phyloP scores from a whole-genome alignment of 2,113 vertebrate species.

The Pimephales promelas region DNA sequence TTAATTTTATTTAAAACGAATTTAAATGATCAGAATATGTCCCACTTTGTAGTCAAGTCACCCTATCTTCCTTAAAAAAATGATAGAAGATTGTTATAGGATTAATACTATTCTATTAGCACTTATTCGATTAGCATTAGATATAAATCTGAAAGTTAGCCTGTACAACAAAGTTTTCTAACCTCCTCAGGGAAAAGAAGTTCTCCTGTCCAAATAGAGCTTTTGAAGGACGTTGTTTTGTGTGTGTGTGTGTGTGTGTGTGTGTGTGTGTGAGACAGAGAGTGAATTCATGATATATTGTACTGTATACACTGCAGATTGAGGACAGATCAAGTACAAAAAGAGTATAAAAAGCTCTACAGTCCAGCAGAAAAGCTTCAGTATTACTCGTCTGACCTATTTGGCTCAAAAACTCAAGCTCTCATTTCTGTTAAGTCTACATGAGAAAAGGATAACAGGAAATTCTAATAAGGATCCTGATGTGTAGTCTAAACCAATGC shows the following conservation, averaged over 20 bases:
- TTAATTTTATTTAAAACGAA: background rate
- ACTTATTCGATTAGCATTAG: background rate
- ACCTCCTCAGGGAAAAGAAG: background rate
- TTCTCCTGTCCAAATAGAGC: background rate
- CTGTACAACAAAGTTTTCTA: background rate
- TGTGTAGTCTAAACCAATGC: conserved; percentile 4
- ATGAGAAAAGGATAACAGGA: background rate
- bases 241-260: background rate
- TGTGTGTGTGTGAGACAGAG: background rate
- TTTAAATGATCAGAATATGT: background rate
- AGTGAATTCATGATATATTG: background rate
- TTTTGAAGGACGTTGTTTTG: background rate
- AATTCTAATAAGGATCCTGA: background rate
- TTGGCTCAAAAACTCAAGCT: conserved; percentile 9
- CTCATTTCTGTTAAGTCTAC: conserved; percentile 38
- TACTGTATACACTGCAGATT: background rate
- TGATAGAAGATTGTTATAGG: background rate
- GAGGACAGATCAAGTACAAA: background rate
- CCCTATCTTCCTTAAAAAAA: background rate
- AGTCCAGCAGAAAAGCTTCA: conserved; percentile 3
- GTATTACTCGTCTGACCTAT: conserved; percentile 28
- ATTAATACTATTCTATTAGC: background rate
- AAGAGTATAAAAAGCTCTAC: background rate
- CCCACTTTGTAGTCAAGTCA: background rate
- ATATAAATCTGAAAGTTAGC: background rate